phyloP scores from a whole-genome alignment of 2,888 invertebrate genomes.

The Lasioglossum pauxillum region DNA sequence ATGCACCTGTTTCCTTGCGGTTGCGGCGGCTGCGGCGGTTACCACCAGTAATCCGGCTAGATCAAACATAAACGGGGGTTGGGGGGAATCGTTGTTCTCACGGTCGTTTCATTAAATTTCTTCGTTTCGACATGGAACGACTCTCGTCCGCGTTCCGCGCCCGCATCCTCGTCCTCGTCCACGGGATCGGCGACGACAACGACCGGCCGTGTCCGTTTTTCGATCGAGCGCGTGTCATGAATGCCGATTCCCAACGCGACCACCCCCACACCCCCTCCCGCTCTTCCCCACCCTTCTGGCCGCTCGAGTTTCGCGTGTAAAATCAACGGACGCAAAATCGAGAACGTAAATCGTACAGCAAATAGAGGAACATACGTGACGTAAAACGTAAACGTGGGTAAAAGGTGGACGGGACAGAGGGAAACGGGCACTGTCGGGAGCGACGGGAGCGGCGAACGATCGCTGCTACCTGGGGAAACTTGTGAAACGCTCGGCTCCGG shows the following conservation, averaged over 20 bases:
- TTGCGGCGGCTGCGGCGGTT: neutral
- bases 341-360: slow-evolving; percentile 54
- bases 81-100: slow-evolving; percentile 22
- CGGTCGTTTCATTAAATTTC: slow-evolving; percentile 37
- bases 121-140: slow-evolving; percentile 10
- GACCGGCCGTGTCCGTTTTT: slow-evolving; percentile 31
- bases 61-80: slow-evolving; percentile 61
- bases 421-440: neutral
- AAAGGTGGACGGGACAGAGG: slow-evolving; percentile 31
- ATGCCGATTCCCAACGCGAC: slow-evolving; percentile 29
- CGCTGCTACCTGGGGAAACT: slow-evolving; percentile 47
- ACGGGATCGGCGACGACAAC: slow-evolving; percentile 9
- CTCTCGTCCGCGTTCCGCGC: neutral
- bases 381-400: slow-evolving; percentile 40
- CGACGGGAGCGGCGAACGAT: slow-evolving; percentile 31
- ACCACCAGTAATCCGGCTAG: slow-evolving; percentile 45
- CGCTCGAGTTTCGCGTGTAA: slow-evolving; percentile 26
- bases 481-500: slow-evolving; percentile 63
- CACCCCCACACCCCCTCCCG: neutral
- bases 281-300: neutral
- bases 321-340: slow-evolving; percentile 50
- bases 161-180: neutral
- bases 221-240: slow-evolving; percentile 49
- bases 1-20: slow-evolving; percentile 62
- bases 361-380: slow-evolving; percentile 48